Evolutionary conservation across 2,888 invertebrate species (phyloP), one percentile per base, ranked within the genome.

Genomic region (Balanococcus diminutus): DNA sequence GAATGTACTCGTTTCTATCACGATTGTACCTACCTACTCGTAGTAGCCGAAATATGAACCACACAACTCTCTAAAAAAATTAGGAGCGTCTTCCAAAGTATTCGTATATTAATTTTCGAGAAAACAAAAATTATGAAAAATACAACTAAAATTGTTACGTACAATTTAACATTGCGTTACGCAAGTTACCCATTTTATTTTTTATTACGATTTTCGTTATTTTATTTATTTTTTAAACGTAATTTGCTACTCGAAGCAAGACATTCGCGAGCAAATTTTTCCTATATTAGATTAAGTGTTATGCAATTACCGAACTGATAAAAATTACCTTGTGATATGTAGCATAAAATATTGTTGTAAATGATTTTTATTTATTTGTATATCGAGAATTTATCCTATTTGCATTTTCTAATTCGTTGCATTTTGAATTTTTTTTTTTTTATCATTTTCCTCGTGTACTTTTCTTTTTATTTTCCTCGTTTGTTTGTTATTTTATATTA

Each of bases 311-410:
- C 84, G 84, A 84, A 84, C 84, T 84, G 84, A 84, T 84, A 84
- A 61, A 51, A 67, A 84, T 84, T 84, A 84, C 84, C 84, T 67
- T 84, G 84, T 84, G 84, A 84, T 84, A 84, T 84, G 84, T 84
- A 84, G 84, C 36, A 67, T 84, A 84, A 84, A 84, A 61, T 56
- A 36, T 84, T 36, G 84, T 84, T 84, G 84, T 84, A 84, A 61
- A 84, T 51, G 82, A 51, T 82, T 51, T 82, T 82, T 82, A 82
- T 82, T 82, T 46, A 82, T 51, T 82, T 56, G 46, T 83, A 61
- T 84, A 61, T 19, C 61, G 31, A 32, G 25, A 36, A 11, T 84
- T 67, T 61, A 67, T 84, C 67, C 84, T 39, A 84, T 84, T 84
- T 67, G 84, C 67, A 82, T 82, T 82, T 82, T 82, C 82, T 51